Base-by-base conservation (phyloP, 2,888 invertebrate species). In the Pollenia amentaria region DNA sequence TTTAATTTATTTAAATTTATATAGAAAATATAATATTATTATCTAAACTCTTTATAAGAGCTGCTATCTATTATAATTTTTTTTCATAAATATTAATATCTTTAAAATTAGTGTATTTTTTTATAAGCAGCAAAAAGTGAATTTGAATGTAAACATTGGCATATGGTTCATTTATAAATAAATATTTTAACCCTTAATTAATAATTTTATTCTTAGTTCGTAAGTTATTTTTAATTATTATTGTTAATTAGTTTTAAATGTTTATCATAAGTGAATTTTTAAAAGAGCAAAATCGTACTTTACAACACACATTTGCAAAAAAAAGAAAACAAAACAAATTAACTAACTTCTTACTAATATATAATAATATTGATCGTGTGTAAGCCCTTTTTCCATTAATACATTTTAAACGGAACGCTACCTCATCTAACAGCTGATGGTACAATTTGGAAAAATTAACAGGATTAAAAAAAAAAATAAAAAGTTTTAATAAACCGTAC, bases 161-260 rank as follows among this genome's bases (percentile, higher is more conserved):
- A 9, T 60, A 53, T 69, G 77, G 55, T 79, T 84, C 18, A 79
- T 62, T 84, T 84, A 51, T 44, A 65, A 18, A 78, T 73, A 38
- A 51, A 48, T 21, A 62, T 29, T 44, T 64, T 38, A 21, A 18
- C n/a, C 51, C 38, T 75, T 73, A n/a, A 70, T 67, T 67, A 16
- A 60, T 64, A 40, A 11, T 55, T 21, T 60, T 73, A 48, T 81
- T 55, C 40, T 55, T 51, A 73, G 72, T 60, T 73, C 6, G 10
- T 85, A 85, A 81, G 85, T 57, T 62, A 85, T 85, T 40, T 75
- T 29, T 72, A 77, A 67, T 67, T 21, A 78, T 67, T 62, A 76
- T 65, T 87, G 87, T 87, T 85, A 87, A 85, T 77, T 87, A 85
- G 73, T 85, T 85, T 82, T 73, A 79, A 80, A 72, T 80, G 55